Conservation (phyloP, 1,140 invertebrate species). For the Himalopsyche phryganea region DNA sequence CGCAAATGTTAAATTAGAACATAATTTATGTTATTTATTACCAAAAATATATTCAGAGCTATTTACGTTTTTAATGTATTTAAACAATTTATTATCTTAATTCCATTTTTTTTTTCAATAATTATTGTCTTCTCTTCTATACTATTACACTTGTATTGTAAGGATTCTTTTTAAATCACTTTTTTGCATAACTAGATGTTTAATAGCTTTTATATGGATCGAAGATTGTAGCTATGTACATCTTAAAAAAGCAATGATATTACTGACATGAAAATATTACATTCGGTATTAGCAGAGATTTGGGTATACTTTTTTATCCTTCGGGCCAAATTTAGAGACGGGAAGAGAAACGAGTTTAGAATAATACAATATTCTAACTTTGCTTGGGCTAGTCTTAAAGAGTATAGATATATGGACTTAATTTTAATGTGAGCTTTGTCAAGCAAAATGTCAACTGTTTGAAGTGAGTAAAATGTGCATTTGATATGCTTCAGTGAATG, state of each 20-base stretch:
- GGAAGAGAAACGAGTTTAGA: background rate
- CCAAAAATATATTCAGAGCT: too few species aligned
- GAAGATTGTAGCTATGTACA: background rate
- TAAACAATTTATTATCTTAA: too few species aligned
- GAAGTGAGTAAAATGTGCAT: too few species aligned
- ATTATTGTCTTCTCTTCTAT: background rate
- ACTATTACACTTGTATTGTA: background rate
- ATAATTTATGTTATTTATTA: too few species aligned
- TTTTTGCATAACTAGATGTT: background rate
- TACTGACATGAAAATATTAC: too few species aligned
- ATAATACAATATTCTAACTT: conserved; percentile 13
- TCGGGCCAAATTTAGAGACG: background rate
- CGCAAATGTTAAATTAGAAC: too few species aligned
- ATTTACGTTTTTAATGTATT: too few species aligned
- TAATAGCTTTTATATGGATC: conserved; percentile 2
- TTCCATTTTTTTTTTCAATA: too few species aligned
- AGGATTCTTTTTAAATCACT: background rate
- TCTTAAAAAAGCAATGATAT: too few species aligned
- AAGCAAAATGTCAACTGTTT: background rate
- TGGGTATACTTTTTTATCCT: background rate
- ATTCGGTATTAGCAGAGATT: too few species aligned
- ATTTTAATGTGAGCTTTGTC: conserved; percentile 20
- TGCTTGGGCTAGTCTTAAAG: conserved; percentile 13
- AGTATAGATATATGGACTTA: conserved; percentile 20
- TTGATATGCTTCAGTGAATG: conserved; percentile 2